Base-by-base conservation (phyloP, 2,797 vertebrate species). In the Myripristis jacobus region DNA sequence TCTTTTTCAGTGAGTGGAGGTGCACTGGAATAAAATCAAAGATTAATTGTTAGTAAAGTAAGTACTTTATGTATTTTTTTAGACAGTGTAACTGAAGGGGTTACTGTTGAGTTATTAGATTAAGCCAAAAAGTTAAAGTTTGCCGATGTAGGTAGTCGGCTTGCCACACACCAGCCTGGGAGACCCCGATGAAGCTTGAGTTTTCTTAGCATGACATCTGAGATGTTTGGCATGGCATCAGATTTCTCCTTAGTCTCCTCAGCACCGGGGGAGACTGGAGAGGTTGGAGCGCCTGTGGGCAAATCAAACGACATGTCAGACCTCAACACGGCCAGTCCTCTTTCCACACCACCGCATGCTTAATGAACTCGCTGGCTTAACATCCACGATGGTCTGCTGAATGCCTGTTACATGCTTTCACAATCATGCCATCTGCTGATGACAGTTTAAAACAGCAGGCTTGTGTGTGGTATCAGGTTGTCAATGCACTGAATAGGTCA, bases 1-100 rank as follows among this genome's bases (percentile, higher is more conserved):
- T 99, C 98, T 92, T 99, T 98, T 90, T 99, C 98, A 50, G 95
- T 96, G 79, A 99, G 96, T 6, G 96, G 94, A 25, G 97, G 97
- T 12, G 96, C 94, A 36, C 98, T 99, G 93, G 66, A 93, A 90
- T 59, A 36, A 88, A 82, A 85, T 55, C 16, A 83, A 47, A 87
- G 6, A 79, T 25, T 25, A 51, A 47, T 12, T 54, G 25, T 80
- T 68, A 76, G 54, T 66, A 38, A 54, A 27, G 19, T 19, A 43
- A 70, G 34, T 43, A 18, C 62, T 48, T 15, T 3, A 31, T 10
- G 43, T 24, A 34, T 60, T 15, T 44, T 56, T 48, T 22, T 27
- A 21, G 2, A 59, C 24, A 63, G 48, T 54, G 10, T 27, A 70
- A 41, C 44, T 3, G 61, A 65, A 16, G 21, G 12, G 22, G 3